Percentiles rank a stretch among this genome's conserved stretches.
Conservation (phyloP, 2,888 invertebrate species). For the Dryadula phaetusa region DNA sequence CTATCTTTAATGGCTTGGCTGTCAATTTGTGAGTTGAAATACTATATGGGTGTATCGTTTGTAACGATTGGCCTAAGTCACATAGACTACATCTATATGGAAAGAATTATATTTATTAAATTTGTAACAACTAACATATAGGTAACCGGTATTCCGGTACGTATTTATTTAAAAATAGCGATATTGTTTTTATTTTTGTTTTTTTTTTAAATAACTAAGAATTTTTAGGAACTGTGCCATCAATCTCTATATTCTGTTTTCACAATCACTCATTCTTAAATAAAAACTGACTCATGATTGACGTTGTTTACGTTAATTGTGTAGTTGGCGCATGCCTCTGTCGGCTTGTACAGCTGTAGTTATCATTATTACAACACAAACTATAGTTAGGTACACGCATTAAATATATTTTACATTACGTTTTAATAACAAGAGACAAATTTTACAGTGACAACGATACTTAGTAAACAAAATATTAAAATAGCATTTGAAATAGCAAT, state of each 20-base stretch:
- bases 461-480: background rate
- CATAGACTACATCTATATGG: constrained; percentile 34
- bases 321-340: constrained; percentile 25
- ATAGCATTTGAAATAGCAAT: constrained; percentile 13
- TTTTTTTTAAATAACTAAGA: background rate
- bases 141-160: no score
- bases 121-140: background rate
- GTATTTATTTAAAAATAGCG: no score
- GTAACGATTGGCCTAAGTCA: constrained; percentile 6
- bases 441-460: background rate
- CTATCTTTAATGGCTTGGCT: constrained; percentile 47
- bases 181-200: no score
- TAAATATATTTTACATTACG: background rate
- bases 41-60: constrained; percentile 35
- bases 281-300: constrained; percentile 33
- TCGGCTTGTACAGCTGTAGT: constrained; percentile 34
- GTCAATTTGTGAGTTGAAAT: constrained; percentile 46
- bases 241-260: background rate
- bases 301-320: constrained; percentile 37
- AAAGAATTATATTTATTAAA: constrained; percentile 15
- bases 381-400: background rate
- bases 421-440: background rate
- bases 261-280: constrained; percentile 29
- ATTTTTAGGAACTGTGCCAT: background rate
- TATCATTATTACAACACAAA: constrained; percentile 6